Conservation (phyloP, 2,888 invertebrate species). For the Steinernema carpocapsae region DNA sequence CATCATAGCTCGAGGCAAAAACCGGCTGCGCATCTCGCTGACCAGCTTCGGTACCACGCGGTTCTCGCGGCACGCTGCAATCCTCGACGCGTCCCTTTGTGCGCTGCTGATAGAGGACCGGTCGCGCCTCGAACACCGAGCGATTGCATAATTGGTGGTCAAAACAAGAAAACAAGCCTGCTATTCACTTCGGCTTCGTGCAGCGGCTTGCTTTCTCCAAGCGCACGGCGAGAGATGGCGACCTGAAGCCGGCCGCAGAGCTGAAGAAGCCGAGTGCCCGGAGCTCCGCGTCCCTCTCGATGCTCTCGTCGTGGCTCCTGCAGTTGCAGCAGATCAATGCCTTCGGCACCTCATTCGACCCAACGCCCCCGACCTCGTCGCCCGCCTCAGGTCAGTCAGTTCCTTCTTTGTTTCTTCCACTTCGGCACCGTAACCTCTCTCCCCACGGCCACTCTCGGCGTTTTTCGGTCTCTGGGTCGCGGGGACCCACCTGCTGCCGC, state of each 20-base stretch:
- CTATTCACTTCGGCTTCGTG: slow-evolving; percentile 25
- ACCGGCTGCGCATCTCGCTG: slow-evolving; percentile 27
- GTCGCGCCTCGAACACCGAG: slow-evolving; percentile 21
- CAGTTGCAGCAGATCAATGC: slow-evolving; percentile 24
- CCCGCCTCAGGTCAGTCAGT: slow-evolving; percentile 18
- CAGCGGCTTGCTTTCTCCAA: slow-evolving; percentile 18
- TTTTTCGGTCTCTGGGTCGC: slow-evolving; percentile 33
- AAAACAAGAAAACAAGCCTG: slow-evolving; percentile 24
- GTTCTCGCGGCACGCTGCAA: slow-evolving; percentile 33
- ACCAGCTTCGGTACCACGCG: slow-evolving; percentile 25
- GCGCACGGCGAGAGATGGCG: background rate
- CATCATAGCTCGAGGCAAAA: slow-evolving; percentile 24
- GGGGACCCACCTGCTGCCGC: background rate
- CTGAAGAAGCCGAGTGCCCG: slow-evolving; percentile 17
- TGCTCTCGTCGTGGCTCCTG: slow-evolving; percentile 30
- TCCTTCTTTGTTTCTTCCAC: background rate
- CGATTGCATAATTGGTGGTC: slow-evolving; percentile 32
- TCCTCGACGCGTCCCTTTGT: slow-evolving; percentile 22
- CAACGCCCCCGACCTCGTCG: slow-evolving; percentile 1
- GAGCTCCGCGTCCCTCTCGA: background rate
- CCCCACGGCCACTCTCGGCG: background rate
- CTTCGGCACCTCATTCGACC: slow-evolving; percentile 1
- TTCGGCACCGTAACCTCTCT: slow-evolving; percentile 24
- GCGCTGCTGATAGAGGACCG: slow-evolving; percentile 27
- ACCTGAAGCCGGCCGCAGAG: slow-evolving; percentile 5